Conservation (phyloP, 2,113 vertebrate species). For the Macrotis lagotis region DNA sequence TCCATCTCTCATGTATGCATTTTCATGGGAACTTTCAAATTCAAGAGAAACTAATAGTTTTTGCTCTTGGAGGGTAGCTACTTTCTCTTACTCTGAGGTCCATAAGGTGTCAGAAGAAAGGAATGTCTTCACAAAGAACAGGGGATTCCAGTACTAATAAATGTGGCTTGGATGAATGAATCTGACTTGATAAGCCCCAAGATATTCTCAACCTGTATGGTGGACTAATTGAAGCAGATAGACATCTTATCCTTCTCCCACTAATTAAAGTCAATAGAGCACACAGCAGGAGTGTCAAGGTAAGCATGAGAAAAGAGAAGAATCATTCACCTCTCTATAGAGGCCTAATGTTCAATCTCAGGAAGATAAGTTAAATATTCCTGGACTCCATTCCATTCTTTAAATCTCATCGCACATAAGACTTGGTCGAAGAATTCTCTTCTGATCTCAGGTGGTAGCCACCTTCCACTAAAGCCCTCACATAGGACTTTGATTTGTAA, state of each 20-base stretch:
- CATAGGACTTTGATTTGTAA: background rate
- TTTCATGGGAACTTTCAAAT: conserved; percentile 38
- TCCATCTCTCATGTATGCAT: conserved; percentile 31
- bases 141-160: background rate
- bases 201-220: background rate
- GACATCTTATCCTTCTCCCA: background rate
- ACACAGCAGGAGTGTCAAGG: background rate
- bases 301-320: background rate
- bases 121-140: background rate
- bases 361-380: background rate
- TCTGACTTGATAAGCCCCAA: background rate
- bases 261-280: background rate
- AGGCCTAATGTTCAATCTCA: background rate
- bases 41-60: background rate
- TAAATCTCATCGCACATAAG: background rate
- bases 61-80: background rate
- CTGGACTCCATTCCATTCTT: background rate
- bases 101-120: background rate
- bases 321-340: background rate
- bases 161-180: background rate
- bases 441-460: background rate
- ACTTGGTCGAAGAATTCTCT: background rate
- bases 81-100: background rate
- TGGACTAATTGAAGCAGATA: background rate
- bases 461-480: background rate